These are phyloP conservation scores for Formicarius rufipectus DNA, from an alignment of 2,113 vertebrate species.

Conservation along the genomic window DNA sequence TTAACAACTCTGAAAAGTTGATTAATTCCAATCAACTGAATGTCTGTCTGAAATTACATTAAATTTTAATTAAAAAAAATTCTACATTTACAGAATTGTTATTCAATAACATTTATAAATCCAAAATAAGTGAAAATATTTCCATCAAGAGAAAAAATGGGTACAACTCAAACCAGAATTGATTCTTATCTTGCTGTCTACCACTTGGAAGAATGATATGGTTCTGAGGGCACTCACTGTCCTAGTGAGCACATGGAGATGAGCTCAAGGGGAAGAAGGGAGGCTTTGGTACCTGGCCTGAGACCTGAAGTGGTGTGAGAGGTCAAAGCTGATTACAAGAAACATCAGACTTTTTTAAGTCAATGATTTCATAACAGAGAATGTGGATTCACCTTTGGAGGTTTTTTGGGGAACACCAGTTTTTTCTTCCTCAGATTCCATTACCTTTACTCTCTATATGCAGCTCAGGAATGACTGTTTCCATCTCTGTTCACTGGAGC, in stretches of 20 bases:
- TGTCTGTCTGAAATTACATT: neutral
- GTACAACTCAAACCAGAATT: neutral
- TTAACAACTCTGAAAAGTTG: neutral
- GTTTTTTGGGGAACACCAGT: neutral
- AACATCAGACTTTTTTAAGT: neutral
- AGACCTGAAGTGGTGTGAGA: neutral
- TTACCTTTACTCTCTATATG: neutral
- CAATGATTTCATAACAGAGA: neutral
- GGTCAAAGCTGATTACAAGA: neutral
- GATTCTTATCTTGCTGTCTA: neutral
- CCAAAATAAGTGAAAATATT: neutral
- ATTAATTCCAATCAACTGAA: neutral
- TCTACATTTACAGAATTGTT: neutral
- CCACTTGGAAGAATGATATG: accelerated
- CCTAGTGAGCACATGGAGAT: accelerated
- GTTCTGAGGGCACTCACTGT: neutral
- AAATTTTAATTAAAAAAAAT: neutral
- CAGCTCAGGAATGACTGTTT: neutral
- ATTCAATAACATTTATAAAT: neutral
- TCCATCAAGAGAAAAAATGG: neutral
- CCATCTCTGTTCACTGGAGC: neutral
- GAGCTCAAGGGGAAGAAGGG: neutral
- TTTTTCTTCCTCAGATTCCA: neutral
- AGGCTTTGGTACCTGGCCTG: neutral
- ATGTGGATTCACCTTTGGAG: accelerated